Evolutionary conservation across 2,113 vertebrate genomes (phyloP).

Genomic region (Etia nguti): DNA sequence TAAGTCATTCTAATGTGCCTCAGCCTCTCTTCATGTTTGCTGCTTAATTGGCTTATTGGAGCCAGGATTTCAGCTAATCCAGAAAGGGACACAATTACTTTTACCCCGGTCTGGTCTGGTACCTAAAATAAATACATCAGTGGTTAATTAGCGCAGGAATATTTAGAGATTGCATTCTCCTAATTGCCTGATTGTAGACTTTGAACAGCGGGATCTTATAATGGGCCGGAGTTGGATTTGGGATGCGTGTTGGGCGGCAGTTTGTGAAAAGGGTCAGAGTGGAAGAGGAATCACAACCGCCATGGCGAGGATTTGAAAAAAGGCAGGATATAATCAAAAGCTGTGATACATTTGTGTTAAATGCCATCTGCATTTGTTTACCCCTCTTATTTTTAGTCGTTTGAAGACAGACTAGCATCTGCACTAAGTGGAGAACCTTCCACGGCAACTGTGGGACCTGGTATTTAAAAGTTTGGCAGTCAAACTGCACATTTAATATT

Average conservation of each 20-base stretch:
- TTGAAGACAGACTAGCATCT: not conserved
- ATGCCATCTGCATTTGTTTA: not conserved
- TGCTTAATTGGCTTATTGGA: conserved; percentile 60
- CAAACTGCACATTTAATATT: conserved; percentile 2
- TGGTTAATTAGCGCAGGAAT: conserved; percentile 50
- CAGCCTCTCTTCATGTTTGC: conserved; percentile 49
- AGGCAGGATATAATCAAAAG: not conserved
- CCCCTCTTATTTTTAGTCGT: not conserved
- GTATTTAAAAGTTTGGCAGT: conserved; percentile 7
- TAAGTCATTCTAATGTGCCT: conserved; percentile 50
- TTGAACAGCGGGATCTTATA: conserved; percentile 17
- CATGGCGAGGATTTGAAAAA: not conserved
- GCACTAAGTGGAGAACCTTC: not conserved
- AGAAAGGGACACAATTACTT: conserved; percentile 57
- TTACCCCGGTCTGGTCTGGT: conserved; percentile 29
- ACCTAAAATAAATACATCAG: conserved; percentile 56
- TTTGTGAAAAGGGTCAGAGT: not conserved
- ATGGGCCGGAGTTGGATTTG: conserved; percentile 12
- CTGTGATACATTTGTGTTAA: not conserved
- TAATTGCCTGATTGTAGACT: conserved; percentile 41
- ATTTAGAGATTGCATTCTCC: conserved; percentile 37
- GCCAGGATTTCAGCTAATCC: conserved; percentile 48
- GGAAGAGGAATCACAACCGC: not conserved
- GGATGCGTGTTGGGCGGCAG: not conserved
- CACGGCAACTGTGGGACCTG: not conserved